Evolutionary conservation across 2,888 invertebrate species (phyloP).

Genomic region (Agrochola lota): DNA sequence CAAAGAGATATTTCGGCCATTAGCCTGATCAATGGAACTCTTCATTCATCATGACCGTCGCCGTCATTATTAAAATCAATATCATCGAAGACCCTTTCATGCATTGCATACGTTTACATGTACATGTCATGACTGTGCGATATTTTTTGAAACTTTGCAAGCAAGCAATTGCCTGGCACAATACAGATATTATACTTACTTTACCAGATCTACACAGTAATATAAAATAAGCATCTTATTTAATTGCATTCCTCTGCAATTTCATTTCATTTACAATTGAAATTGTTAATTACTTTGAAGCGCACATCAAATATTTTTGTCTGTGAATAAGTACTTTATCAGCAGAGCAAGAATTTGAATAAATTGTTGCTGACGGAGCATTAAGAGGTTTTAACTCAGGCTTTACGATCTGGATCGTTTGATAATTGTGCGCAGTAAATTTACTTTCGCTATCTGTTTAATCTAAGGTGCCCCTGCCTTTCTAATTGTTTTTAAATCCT

Average conservation of each 20-base stretch:
- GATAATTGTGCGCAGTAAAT: slow-evolving; percentile 81
- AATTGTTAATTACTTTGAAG: slow-evolving; percentile 70
- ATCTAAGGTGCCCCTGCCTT: slow-evolving; percentile 71
- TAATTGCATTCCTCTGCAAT: slow-evolving; percentile 25
- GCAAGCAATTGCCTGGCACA: background rate
- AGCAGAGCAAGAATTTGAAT: slow-evolving; percentile 77
- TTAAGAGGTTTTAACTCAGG: slow-evolving; percentile 80
- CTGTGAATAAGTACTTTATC: slow-evolving; percentile 68
- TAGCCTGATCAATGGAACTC: slow-evolving; percentile 12
- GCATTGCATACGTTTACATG: background rate
- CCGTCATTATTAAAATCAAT: background rate
- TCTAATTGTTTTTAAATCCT: slow-evolving; percentile 71
- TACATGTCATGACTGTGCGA: no score
- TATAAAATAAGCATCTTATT: background rate
- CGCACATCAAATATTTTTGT: slow-evolving; percentile 72
- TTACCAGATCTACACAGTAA: background rate
- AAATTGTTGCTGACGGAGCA: slow-evolving; percentile 80
- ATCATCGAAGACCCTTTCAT: background rate
- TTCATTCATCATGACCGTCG: background rate
- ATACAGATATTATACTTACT: background rate
- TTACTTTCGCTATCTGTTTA: slow-evolving; percentile 78
- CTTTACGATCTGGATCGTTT: slow-evolving; percentile 81
- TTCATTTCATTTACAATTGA: slow-evolving; percentile 25
- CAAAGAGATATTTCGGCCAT: background rate
- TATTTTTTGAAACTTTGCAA: background rate